Base-by-base conservation (phyloP, 1,140 invertebrate genomes). In the Whitmania pigra region DNA sequence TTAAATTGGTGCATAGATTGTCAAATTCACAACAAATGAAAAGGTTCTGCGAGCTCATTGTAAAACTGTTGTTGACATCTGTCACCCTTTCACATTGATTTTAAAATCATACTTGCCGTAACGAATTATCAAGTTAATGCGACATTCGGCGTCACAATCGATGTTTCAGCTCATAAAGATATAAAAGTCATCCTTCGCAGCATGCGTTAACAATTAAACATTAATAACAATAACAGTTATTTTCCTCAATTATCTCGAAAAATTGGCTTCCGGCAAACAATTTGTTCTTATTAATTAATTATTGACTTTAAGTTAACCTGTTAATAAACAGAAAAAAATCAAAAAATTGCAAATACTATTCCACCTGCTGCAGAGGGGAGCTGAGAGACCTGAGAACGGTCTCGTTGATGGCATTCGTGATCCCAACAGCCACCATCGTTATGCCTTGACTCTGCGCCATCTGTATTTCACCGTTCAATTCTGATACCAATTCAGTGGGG, bases 381-480 rank as follows among this genome's bases (percentile, higher is more conserved):
- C 53, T 57, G n/a, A 71, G 55, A 1, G 25, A 29, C 27, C 40
- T 55, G 20, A 71, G 31, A 31, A 31, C 31, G 17, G 9, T 29
- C 31, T 71, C 54, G 9, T 71, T 31, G 27, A 71, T 36, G 18
- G n/a, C 22, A 15, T 57, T 55, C 18, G 71, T 71, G 6, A 71
- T 40, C 13, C 71, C 71, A 31, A 71, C 31, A 9, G 71, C 71
- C 25, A 54, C 29, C 27, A 54, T 60, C 1, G 29, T 71, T n/a
- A 71, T 71, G 25, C 71, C 71, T 17, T 31, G n/a, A 31, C 13
- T 29, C 17, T 27, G 36, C 1, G 20, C 54, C 18, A 20, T 27
- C 25, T 29, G 29, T 2, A 71, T 60, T n/a, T 71, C 71, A 17
- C 1, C 4, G 17, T 11, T 2, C 25, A 63, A 27, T 20, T 27